A percentile compares a stretch with the other conserved stretches of the same genome.
phyloP scores from a whole-genome alignment of 2,797 vertebrate genomes.

The Corythornis leucogaster region DNA sequence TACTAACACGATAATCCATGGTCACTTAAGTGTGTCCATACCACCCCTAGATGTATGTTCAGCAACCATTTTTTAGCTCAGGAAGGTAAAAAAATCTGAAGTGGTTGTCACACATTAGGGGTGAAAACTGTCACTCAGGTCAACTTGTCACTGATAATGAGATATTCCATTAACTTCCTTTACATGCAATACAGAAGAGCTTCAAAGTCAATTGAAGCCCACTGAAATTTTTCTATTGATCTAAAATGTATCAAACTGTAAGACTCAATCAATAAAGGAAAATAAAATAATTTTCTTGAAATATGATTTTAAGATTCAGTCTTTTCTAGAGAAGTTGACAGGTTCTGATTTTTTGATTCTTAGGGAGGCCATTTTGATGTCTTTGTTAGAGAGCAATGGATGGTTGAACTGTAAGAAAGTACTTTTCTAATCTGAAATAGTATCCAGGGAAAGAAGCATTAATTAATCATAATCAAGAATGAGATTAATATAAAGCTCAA shows the following conservation, averaged over 20 bases:
- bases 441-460: conserved; percentile 16
- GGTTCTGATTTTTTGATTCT: conserved; percentile 14
- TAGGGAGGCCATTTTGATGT: conserved; percentile 11
- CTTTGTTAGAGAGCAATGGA: not conserved
- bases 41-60: not conserved
- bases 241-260: not conserved
- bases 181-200: not conserved
- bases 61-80: not conserved
- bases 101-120: not conserved
- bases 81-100: not conserved
- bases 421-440: conserved; percentile 15
- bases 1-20: not conserved
- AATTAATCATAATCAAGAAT: conserved; percentile 48
- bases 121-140: not conserved
- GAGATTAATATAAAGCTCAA: conserved; percentile 41
- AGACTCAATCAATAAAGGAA: not conserved
- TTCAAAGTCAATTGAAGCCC: not conserved
- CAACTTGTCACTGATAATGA: not conserved
- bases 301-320: not conserved
- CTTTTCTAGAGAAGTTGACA: not conserved
- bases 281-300: not conserved
- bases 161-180: not conserved
- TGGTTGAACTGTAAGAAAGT: not conserved
- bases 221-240: not conserved
- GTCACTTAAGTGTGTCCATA: not conserved